Evolutionary conservation across 2,797 vertebrate genomes (phyloP).

Genomic region (Cephalopachus bancanus): DNA sequence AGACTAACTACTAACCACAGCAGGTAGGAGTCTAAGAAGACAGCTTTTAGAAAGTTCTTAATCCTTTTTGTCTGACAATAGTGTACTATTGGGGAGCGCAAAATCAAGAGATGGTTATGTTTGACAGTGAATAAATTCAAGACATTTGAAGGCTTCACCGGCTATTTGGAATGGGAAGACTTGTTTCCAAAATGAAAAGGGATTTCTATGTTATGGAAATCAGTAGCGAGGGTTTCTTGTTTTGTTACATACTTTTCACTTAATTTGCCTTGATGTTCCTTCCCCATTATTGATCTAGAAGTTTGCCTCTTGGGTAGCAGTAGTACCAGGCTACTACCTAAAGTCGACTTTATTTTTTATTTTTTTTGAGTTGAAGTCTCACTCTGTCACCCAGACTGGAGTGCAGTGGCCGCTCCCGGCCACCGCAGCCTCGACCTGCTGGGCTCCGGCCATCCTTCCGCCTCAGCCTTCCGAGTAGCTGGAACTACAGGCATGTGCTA

Average conservation of each 20-base stretch:
- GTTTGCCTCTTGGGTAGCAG: background rate
- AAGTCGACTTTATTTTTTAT: background rate
- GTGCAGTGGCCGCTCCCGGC: no score
- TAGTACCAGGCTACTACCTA: background rate
- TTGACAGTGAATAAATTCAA: background rate
- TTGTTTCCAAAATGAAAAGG: background rate
- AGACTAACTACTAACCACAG: background rate
- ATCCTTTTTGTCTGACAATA: background rate
- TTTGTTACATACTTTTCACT: background rate
- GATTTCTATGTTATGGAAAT: background rate
- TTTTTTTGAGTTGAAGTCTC: no score
- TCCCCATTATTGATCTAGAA: background rate
- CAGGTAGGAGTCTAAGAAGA: conserved; percentile 11
- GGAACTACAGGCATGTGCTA: no score
- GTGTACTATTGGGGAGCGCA: background rate
- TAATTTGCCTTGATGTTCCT: background rate
- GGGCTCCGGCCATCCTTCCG: no score
- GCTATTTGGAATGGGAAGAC: background rate
- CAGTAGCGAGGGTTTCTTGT: background rate
- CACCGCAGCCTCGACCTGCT: no score
- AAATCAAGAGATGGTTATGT: background rate
- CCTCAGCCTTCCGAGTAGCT: no score
- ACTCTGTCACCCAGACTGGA: no score
- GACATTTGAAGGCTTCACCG: background rate
- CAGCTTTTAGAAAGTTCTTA: conserved; percentile 12